Percentiles rank a stretch among this genome's conserved stretches.
Conservation (phyloP, 2,888 invertebrate species). For the Periphyllus acericola region DNA sequence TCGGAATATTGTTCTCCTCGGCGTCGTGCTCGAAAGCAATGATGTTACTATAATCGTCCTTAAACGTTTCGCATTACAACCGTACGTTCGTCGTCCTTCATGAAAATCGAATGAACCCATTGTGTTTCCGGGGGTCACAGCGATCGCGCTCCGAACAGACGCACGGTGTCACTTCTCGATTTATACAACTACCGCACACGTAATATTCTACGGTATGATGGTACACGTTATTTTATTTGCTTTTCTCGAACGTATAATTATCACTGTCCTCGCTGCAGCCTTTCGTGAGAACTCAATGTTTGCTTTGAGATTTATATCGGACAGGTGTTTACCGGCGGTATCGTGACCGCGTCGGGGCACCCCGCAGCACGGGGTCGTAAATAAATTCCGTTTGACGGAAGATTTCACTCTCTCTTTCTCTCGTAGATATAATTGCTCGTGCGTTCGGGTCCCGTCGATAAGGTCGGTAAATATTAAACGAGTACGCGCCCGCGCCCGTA, state of each 20-base stretch:
- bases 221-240: slow-evolving; percentile 25
- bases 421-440: slow-evolving; percentile 34
- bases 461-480: not conserved
- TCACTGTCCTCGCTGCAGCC: not conserved
- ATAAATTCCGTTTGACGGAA: slow-evolving; percentile 39
- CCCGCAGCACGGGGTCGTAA: slow-evolving; percentile 28
- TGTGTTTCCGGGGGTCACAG: not conserved
- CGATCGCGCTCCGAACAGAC: not conserved
- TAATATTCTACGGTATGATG: no score
- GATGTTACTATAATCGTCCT: not conserved
- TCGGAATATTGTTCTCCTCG: not conserved
- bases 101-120: not conserved
- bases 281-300: slow-evolving; percentile 40
- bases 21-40: not conserved
- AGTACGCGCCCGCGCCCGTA: no score
- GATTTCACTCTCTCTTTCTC: no score
- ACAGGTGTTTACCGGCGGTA: slow-evolving; percentile 42
- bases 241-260: slow-evolving; percentile 27
- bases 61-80: not conserved
- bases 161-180: not conserved
- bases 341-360: slow-evolving; percentile 18
- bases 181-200: no score
- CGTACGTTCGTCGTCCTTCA: not conserved
- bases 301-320: slow-evolving; percentile 36
- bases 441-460: slow-evolving; percentile 1